Evolutionary conservation across 2,888 invertebrate species (phyloP).

Genomic region (Tryphoninae sp.): DNA sequence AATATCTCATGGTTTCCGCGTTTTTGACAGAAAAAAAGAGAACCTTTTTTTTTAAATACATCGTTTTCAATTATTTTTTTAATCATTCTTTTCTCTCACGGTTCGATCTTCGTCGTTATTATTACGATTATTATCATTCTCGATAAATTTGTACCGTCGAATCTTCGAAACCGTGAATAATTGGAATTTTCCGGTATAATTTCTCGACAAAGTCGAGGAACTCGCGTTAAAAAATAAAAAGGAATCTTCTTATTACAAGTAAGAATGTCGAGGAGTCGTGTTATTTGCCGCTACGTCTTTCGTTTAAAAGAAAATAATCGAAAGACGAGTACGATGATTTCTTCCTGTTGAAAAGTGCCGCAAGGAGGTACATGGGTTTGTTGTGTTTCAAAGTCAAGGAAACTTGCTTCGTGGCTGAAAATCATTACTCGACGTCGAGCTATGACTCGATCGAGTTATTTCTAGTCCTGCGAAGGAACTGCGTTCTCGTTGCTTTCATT

Average conservation of each 20-base stretch:
- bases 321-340: background rate
- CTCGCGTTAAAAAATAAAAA: background rate
- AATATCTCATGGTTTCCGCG: background rate
- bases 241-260: conserved; percentile 3
- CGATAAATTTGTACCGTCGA: too few relatives aligned
- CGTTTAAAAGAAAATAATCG: background rate
- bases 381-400: conserved; percentile 14
- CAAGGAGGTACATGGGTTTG: too few relatives aligned
- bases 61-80: too few relatives aligned
- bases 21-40: background rate
- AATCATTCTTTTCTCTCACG: too few relatives aligned
- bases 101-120: too few relatives aligned
- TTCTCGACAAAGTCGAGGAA: too few relatives aligned
- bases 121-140: too few relatives aligned
- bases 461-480: conserved; percentile 21
- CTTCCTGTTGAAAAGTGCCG: conserved; percentile 18
- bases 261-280: background rate
- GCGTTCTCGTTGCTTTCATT: conserved; percentile 15
- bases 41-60: too few relatives aligned
- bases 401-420: conserved; percentile 1
- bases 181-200: too few relatives aligned
- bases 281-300: background rate
- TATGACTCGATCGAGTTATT: conserved; percentile 29
- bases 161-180: too few relatives aligned
- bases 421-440: conserved; percentile 11